Base-by-base conservation (phyloP, 1,140 invertebrate genomes). In the Panagrolaimus sp. region DNA sequence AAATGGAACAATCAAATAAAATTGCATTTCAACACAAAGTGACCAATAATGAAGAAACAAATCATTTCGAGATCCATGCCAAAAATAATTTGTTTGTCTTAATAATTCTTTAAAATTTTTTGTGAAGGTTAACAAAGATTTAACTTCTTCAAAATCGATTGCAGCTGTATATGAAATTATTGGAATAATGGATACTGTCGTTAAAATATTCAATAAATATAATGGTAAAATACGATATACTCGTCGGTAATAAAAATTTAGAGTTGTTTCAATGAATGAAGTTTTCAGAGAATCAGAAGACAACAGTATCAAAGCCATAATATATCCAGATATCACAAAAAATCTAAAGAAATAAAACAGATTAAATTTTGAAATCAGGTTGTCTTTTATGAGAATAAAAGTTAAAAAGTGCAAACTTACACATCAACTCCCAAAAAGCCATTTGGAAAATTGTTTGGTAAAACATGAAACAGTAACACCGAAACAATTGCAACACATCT, bases 381-480 rank as follows among this genome's bases (percentile, higher is more conserved):
- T n/a, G n/a, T n/a, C n/a, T n/a, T n/a, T n/a, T n/a, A n/a, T n/a
- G n/a, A n/a, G n/a, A n/a, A n/a, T n/a, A n/a, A n/a, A n/a, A n/a
- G n/a, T n/a, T n/a, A 21, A 4, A 17, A 2, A 10, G 5, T 2
- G 15, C 9, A 55, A 32, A 43, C 63, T 65, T 45, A 65, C 63
- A 65, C 44, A 43, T 65, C 63, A 6, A 65, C 63, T 12, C 63
- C 63, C 24, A 65, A 38, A 43, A 65, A 65, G 0, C 63, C 63
- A 43, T 65, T 65, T 3, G 6, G n/a, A 43, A 65, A 43, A 10
- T 12, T 43, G 12, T 43, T 43, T 8, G 63, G 63, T 32, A 12
- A 65, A 0, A 65, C 2, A 38, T 65, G 63, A 46, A 17, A 65
- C 4, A 65, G 38, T 15, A 65, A 21, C 14, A 65, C 63, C 4